Conservation (phyloP, 1,140 invertebrate genomes). For the Plectrocnemia conspersa region DNA sequence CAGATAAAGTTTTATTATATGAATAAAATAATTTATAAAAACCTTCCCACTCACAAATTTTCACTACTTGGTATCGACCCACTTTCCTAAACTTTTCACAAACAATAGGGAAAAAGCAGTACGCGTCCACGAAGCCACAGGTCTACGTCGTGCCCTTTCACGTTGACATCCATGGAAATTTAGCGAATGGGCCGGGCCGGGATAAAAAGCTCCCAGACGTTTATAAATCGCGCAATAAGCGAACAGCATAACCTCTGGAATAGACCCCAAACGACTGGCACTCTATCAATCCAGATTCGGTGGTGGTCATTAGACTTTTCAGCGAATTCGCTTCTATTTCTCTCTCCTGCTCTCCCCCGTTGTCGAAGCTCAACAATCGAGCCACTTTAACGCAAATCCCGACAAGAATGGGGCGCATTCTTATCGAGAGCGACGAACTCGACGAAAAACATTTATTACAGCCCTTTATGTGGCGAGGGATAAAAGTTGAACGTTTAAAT, state of each 20-base stretch:
- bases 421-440: slow-evolving; percentile 3
- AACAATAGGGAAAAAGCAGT: no score
- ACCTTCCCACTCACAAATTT: no score
- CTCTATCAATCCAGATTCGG: slow-evolving; percentile 20
- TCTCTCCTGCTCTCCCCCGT: slow-evolving; percentile 5
- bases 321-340: slow-evolving; percentile 3
- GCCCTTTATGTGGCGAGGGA: no score
- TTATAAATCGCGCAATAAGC: slow-evolving; percentile 25
- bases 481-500: no score
- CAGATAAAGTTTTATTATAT: no score
- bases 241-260: slow-evolving; percentile 21
- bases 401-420: neutral
- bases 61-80: no score
- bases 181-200: neutral
- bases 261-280: slow-evolving; percentile 16
- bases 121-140: slow-evolving; percentile 12
- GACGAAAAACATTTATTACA: no score
- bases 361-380: slow-evolving; percentile 7
- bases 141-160: slow-evolving; percentile 9
- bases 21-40: no score
- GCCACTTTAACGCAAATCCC: slow-evolving; percentile 12
- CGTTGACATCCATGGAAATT: neutral
- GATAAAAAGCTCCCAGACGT: neutral
- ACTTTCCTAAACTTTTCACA: no score
- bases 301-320: slow-evolving; percentile 16